Conservation (phyloP, 2,888 invertebrate genomes). For the Drosophila pseudotalamancana region DNA sequence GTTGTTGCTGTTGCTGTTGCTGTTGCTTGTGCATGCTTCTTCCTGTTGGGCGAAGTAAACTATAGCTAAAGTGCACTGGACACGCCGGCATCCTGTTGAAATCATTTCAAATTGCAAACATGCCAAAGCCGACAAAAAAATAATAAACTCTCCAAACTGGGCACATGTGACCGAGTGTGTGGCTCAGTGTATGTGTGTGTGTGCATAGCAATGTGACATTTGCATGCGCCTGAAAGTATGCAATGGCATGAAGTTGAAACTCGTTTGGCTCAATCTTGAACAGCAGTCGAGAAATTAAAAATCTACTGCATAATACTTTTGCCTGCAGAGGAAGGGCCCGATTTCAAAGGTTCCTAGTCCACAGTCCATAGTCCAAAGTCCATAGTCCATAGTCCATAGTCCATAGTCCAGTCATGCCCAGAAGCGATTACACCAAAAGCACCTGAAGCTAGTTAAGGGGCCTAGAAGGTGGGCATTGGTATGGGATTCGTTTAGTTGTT, state of each 20-base stretch:
- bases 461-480: not conserved
- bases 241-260: constrained; percentile 50
- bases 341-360: constrained; percentile 8
- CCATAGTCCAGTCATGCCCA: constrained; percentile 24
- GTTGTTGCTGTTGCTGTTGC: constrained; percentile 22
- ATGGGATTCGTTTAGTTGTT: constrained; percentile 44
- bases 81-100: constrained; percentile 74
- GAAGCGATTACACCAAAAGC: no score
- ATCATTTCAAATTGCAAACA: constrained; percentile 78
- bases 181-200: constrained; percentile 8
- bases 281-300: constrained; percentile 51
- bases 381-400: constrained; percentile 7
- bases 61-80: constrained; percentile 70
- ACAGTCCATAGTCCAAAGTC: constrained; percentile 5
- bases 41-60: constrained; percentile 69
- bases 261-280: constrained; percentile 50
- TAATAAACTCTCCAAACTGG: constrained; percentile 8
- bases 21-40: constrained; percentile 48
- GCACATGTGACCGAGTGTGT: constrained; percentile 1
- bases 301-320: constrained; percentile 50
- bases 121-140: constrained; percentile 47
- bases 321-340: constrained; percentile 40
- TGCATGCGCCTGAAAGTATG: constrained; percentile 74
- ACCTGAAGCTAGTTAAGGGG: constrained; percentile 10
- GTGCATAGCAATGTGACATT: constrained; percentile 71